These are phyloP conservation scores for Poeciliopsis infans DNA, from an alignment of 2,797 vertebrate genomes.

Conservation along the genomic window DNA sequence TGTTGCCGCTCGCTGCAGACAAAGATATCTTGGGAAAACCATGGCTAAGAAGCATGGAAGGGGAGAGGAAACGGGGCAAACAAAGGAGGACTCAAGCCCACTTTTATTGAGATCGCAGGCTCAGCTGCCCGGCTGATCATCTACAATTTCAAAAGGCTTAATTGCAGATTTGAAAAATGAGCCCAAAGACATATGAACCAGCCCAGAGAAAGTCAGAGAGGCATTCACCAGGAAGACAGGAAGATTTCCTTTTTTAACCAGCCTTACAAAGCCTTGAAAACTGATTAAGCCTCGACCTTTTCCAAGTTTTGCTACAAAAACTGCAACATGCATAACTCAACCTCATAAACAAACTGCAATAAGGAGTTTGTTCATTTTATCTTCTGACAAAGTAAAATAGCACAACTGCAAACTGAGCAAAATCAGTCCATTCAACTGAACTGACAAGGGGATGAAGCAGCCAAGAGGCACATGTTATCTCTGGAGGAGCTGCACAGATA, in stretches of 20 bases:
- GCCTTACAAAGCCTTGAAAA: not conserved
- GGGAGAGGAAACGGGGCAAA: conserved; percentile 6
- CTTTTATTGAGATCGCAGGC: conserved; percentile 37
- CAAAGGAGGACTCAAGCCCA: conserved; percentile 12
- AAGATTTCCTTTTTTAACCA: not conserved
- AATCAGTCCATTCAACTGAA: not conserved
- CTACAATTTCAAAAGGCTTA: conserved; percentile 27
- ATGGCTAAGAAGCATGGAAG: not conserved
- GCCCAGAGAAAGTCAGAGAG: conserved; percentile 20
- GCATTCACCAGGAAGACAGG: not conserved
- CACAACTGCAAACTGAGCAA: not conserved
- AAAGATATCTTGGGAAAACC: conserved; percentile 5
- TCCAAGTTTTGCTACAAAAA: not conserved
- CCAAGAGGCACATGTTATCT: not conserved
- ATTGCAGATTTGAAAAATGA: conserved; percentile 20
- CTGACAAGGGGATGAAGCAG: not conserved
- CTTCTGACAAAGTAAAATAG: not conserved
- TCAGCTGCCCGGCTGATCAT: conserved; percentile 25
- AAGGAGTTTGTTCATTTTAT: not conserved
- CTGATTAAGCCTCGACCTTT: not conserved
- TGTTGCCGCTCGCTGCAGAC: conserved; percentile 20
- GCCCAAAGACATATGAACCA: conserved; percentile 1
- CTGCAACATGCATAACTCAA: not conserved
- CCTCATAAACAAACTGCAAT: not conserved
- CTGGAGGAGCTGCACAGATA: not conserved